A percentile compares a stretch with the other conserved stretches of the same genome.
These are phyloP conservation scores for Steatornis caripensis DNA, from an alignment of 2,113 vertebrate genomes.

Conservation along the genomic window DNA sequence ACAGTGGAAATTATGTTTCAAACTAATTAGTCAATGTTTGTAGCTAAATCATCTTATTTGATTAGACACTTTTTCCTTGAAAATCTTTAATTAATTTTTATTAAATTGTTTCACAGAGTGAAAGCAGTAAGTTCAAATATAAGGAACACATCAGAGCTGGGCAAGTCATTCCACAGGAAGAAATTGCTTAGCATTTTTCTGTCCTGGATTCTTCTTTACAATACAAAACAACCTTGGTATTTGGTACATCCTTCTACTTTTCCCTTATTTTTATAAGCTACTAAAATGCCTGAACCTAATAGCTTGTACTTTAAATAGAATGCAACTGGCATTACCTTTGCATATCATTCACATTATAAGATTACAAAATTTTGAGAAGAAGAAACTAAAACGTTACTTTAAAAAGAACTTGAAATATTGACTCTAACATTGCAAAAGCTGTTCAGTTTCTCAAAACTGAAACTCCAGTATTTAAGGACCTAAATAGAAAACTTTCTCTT, in stretches of 20 bases:
- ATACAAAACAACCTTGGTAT: no score
- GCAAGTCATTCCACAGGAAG: not conserved
- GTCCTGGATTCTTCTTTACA: not conserved
- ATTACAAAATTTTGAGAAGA: not conserved
- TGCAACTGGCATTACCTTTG: not conserved
- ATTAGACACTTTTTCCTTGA: not conserved
- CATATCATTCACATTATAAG: not conserved
- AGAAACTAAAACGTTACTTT: not conserved
- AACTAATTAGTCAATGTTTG: not conserved
- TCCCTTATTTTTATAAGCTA: not conserved
- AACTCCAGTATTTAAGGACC: not conserved
- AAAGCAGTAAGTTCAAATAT: not conserved
- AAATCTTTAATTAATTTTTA: not conserved
- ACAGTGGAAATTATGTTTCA: not conserved
- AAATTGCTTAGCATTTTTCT: not conserved
- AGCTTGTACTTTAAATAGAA: not conserved
- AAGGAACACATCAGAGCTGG: not conserved
- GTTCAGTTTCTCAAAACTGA: not conserved
- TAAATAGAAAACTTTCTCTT: not conserved
- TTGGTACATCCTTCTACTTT: not conserved
- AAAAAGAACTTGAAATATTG: not conserved
- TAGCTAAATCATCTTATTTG: not conserved
- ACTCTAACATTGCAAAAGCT: not conserved
- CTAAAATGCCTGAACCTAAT: not conserved
- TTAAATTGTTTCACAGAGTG: not conserved